phyloP scores from a whole-genome alignment of 2,113 vertebrate genomes.

The Eudyptes chrysolophus region DNA sequence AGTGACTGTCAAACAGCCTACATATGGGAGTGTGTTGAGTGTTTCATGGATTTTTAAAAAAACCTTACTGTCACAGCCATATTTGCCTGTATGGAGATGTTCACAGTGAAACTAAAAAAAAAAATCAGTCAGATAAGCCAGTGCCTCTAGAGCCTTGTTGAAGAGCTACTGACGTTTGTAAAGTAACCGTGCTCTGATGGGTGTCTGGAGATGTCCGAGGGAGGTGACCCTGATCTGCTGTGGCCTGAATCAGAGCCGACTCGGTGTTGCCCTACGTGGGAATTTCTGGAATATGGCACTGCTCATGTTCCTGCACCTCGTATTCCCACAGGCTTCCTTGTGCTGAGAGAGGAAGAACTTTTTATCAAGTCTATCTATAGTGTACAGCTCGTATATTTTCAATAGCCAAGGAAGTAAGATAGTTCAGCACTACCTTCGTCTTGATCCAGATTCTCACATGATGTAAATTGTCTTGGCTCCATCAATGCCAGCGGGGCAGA shows the following conservation, averaged over 20 bases:
- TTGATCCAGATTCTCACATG: background rate
- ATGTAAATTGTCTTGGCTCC: background rate
- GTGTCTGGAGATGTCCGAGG: background rate
- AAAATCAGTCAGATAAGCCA: background rate
- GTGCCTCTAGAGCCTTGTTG: background rate
- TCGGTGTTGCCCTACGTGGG: rapidly evolving
- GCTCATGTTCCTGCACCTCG: rapidly evolving
- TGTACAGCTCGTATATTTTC: background rate
- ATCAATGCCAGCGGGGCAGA: rapidly evolving
- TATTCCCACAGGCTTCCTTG: background rate
- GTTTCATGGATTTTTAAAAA: background rate
- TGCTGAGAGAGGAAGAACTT: background rate
- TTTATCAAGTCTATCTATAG: background rate
- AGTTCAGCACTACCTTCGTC: background rate
- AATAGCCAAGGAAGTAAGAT: background rate
- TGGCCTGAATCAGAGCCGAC: background rate
- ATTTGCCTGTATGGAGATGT: background rate
- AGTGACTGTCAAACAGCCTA: too few relatives aligned
- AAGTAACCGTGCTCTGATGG: background rate
- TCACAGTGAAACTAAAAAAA: background rate
- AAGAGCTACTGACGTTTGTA: background rate
- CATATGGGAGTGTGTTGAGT: background rate
- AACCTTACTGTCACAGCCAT: background rate
- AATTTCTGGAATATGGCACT: background rate
- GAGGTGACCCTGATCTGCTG: background rate